Evolutionary conservation across 2,797 vertebrate species (phyloP).

Genomic region (Amazona ochrocephala): DNA sequence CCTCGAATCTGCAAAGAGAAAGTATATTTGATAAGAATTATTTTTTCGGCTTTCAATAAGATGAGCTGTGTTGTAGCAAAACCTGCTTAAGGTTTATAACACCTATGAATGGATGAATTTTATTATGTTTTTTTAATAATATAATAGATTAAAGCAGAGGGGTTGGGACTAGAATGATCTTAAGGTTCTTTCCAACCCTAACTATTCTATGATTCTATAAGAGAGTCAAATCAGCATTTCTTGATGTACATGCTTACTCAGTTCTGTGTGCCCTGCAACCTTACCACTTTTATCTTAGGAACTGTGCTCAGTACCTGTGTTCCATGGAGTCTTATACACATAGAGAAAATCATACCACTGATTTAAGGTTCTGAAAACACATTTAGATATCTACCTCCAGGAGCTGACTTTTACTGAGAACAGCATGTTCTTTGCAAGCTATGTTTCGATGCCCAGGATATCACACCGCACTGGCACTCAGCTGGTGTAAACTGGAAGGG

Average conservation of each 20-base stretch:
- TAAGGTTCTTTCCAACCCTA: no score
- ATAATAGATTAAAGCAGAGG: not conserved
- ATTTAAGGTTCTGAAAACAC: slow-evolving; percentile 6
- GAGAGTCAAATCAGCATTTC: not conserved
- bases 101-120: not conserved
- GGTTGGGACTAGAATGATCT: no score
- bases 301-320: not conserved
- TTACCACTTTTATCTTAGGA: not conserved
- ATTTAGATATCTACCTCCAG: not conserved
- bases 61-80: not conserved
- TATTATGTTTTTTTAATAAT: not conserved
- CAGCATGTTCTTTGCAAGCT: slow-evolving; percentile 19
- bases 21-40: not conserved
- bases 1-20: not conserved
- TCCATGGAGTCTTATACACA: not conserved
- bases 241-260: not conserved
- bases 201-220: not conserved
- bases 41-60: not conserved
- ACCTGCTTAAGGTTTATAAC: not conserved
- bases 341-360: not conserved
- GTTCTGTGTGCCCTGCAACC: not conserved
- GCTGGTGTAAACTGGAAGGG: slow-evolving; percentile 9
- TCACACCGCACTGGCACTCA: slow-evolving; percentile 1
- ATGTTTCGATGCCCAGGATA: not conserved
- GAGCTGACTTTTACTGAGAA: not conserved